Base-by-base conservation (phyloP, 2,888 invertebrate genomes). In the Acholoe squamosa region DNA sequence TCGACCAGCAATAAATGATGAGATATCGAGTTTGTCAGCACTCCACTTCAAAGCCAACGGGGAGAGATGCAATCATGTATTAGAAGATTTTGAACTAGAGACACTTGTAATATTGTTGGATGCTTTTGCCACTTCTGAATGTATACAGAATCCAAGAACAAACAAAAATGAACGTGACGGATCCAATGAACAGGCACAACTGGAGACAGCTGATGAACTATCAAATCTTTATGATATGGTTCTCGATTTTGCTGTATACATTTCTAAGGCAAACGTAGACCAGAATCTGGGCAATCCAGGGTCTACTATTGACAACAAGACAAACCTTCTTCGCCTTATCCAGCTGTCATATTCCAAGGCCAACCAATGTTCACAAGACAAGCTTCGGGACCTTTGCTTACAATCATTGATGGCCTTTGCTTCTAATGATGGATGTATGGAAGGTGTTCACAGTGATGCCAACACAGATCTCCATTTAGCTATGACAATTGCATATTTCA, bases 21-120 rank as follows among this genome's bases (percentile, higher is more conserved):
- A 76, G 25, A 28, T 76, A 31, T 76, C 76, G 16, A 0, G 16
- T 0, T 16, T 76, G 5, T 19, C 19, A 25, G 3, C 31, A 76
- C 25, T n/a, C 31, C 7, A 76, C 76, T 19, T n/a, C 61, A 61
- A n/a, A 3, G 5, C 19, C 5, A 43, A 61, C 61, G 25, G 61
- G n/a, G 61, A 61, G 25, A 61, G 25, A 1, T n/a, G 14, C 14
- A 5, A 19, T 76, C 25, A 16, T 80, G 43, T 22, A 5, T 34
- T 43, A 10, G 80, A 43, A 80, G 80, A 80, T 43, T 3, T 5
- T 71, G 80, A 80, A 16, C 80, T 80, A 16, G 80, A 80, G 19
- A 33, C 43, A 16, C 34, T 43, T 80, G 33, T 12, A 33, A 43
- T 80, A n/a, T 80, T 80, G n/a, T 22, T 80, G 16, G 22, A 19